phyloP scores from a whole-genome alignment of 2,888 invertebrate species.

The Clistopyga incitator region DNA sequence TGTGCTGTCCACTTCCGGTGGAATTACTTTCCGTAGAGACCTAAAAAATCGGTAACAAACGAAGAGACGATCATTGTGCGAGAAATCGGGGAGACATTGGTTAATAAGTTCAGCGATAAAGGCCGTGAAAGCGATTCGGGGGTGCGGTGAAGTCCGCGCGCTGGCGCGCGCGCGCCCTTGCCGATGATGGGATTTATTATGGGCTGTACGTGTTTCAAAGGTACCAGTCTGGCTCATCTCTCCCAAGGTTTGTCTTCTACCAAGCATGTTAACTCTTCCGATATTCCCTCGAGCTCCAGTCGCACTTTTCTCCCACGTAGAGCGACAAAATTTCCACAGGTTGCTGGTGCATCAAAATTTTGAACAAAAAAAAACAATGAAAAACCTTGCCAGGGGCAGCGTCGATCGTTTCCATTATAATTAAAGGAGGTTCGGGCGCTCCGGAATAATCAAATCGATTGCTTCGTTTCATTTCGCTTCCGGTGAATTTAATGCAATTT shows the following conservation, averaged over 20 bases:
- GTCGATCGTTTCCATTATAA: background rate
- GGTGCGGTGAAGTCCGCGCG: constrained; percentile 71
- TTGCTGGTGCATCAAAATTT: background rate
- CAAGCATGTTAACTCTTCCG: constrained; percentile 17
- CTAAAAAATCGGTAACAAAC: constrained; percentile 9
- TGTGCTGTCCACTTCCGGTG: background rate
- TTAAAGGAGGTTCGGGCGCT: background rate
- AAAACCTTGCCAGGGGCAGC: constrained; percentile 14
- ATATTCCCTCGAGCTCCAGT: background rate
- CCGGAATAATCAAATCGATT: too few relatives aligned
- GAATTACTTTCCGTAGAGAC: background rate
- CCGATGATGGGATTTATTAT: constrained; percentile 96
- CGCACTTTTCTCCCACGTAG: background rate
- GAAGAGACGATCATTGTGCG: background rate
- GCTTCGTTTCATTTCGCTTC: too few relatives aligned
- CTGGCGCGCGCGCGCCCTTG: constrained; percentile 80
- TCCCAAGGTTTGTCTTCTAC: constrained; percentile 80
- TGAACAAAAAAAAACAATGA: background rate
- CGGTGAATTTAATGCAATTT: too few relatives aligned
- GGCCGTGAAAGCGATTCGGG: constrained; percentile 50
- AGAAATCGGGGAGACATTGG: constrained; percentile 11
- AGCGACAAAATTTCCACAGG: background rate
- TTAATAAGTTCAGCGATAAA: constrained; percentile 27
- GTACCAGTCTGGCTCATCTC: constrained; percentile 85
- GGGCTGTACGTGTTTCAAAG: constrained; percentile 97